Percentiles rank a stretch among this genome's conserved stretches.
Evolutionary conservation across 2,797 vertebrate genomes (phyloP).

Genomic region (Ctenosaura bakeri): DNA sequence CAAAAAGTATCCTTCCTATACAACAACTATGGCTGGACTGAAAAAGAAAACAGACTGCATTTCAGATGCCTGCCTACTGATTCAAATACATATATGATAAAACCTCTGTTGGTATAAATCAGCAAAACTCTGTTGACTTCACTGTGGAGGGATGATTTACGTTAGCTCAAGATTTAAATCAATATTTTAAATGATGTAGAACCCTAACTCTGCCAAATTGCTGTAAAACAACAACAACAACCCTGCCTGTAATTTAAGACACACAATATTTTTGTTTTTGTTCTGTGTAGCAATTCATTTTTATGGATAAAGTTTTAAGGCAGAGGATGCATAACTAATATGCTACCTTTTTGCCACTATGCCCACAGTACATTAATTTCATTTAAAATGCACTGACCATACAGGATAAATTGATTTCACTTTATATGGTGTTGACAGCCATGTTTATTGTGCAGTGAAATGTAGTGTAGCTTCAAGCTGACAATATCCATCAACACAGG

Average conservation of each 20-base stretch:
- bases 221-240: conserved; percentile 42
- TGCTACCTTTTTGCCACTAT: conserved; percentile 86
- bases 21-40: neutral
- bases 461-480: conserved; percentile 94
- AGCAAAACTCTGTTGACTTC: conserved; percentile 19
- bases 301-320: conserved; percentile 73
- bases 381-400: conserved; percentile 98
- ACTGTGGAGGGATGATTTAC: conserved; percentile 6
- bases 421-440: conserved; percentile 98
- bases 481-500: conserved; percentile 98
- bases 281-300: conserved; percentile 57
- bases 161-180: conserved; percentile 14
- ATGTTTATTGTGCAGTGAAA: conserved; percentile 99
- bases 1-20: neutral
- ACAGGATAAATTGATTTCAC: conserved; percentile 99
- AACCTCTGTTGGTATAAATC: conserved; percentile 40
- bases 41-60: conserved; percentile 19
- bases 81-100: conserved; percentile 38
- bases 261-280: conserved; percentile 37
- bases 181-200: conserved; percentile 48
- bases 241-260: neutral
- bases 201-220: conserved; percentile 40
- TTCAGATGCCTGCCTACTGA: neutral
- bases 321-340: conserved; percentile 90
- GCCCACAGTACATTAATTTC: conserved; percentile 98